Evolutionary conservation across 2,888 invertebrate species (phyloP), one percentile per base, ranked within the genome.

Genomic region (Lasioglossum pauxillum): DNA sequence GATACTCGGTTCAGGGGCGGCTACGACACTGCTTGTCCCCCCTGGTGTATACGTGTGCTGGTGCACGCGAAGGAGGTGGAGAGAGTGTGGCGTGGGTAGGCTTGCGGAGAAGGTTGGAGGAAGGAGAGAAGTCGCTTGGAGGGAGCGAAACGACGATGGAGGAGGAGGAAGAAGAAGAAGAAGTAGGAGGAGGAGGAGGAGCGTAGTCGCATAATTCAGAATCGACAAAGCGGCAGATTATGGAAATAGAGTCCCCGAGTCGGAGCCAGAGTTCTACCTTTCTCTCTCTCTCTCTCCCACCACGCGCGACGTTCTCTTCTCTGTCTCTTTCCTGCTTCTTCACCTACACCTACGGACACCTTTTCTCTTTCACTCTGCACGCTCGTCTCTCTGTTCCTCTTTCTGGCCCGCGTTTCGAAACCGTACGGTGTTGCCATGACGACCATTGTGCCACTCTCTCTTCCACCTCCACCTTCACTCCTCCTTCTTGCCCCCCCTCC

Each of bases 181-280:
- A 75, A 86, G 82, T 67, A 77, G 85, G 82, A 84, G 89, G 82
- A 88, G 87, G 87, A 86, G 91, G 91, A 90, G 92, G 92, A 92
- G 92, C 92, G 90, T 91, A 94, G 93, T 93, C 94, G 94, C 94
- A 95, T 95, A 95, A 95, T 95, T 95, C 95, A 94, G 94, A 95
- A 95, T 95, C 94, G 95, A 95, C 95, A 95, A 95, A 95, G 95
- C 95, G 94, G 94, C 95, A 95, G 95, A 95, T 95, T 95, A 95
- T 95, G 95, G 95, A 95, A 95, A 95, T 95, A 95, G 94, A 95
- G 95, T 95, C 94, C 93, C 93, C 87, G 93, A 94, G 93, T 93
- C 91, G 93, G 91, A 93, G 92, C 91, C 92, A 87, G 89, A 89
- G 90, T 90, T 81, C 88, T 86, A 89, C 84, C 88, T 87, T 57